Percentiles rank a stretch among this genome's conserved stretches.
phyloP scores from a whole-genome alignment of 1,140 invertebrate species.

The Hydropsyche tenuis region DNA sequence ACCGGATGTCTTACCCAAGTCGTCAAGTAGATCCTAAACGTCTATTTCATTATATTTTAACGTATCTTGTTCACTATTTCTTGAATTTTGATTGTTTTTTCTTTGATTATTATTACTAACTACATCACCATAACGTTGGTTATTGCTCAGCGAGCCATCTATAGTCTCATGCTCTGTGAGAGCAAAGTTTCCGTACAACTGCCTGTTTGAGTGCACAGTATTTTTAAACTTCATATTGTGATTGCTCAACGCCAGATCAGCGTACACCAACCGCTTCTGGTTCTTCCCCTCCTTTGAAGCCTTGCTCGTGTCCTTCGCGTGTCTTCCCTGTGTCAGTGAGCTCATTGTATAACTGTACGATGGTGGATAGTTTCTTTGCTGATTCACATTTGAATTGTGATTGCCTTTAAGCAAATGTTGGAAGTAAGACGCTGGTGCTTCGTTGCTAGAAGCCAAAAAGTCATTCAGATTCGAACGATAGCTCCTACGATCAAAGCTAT shows the following conservation, averaged over 20 bases:
- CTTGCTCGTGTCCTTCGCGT: slow-evolving; percentile 49
- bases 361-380: slow-evolving; percentile 56
- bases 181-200: slow-evolving; percentile 62
- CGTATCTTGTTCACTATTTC: slow-evolving; percentile 67
- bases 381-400: slow-evolving; percentile 56
- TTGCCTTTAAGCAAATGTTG: slow-evolving; percentile 56
- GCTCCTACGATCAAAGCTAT: slow-evolving; percentile 60
- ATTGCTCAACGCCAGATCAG: slow-evolving; percentile 62
- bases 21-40: slow-evolving; percentile 64
- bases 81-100: slow-evolving; percentile 53
- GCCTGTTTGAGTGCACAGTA: slow-evolving; percentile 64
- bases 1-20: neutral
- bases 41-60: slow-evolving; percentile 83
- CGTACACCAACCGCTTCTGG: slow-evolving; percentile 62
- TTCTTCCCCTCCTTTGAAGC: slow-evolving; percentile 51
- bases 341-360: slow-evolving; percentile 56
- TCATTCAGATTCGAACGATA: slow-evolving; percentile 61
- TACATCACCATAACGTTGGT: slow-evolving; percentile 56
- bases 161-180: slow-evolving; percentile 53
- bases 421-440: slow-evolving; percentile 55
- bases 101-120: slow-evolving; percentile 53
- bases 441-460: slow-evolving; percentile 51
- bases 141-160: slow-evolving; percentile 54
- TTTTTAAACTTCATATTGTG: slow-evolving; percentile 65
- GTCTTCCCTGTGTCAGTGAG: slow-evolving; percentile 54